phyloP scores from a whole-genome alignment of 2,797 vertebrate species.

The Enteromius argenteus region DNA sequence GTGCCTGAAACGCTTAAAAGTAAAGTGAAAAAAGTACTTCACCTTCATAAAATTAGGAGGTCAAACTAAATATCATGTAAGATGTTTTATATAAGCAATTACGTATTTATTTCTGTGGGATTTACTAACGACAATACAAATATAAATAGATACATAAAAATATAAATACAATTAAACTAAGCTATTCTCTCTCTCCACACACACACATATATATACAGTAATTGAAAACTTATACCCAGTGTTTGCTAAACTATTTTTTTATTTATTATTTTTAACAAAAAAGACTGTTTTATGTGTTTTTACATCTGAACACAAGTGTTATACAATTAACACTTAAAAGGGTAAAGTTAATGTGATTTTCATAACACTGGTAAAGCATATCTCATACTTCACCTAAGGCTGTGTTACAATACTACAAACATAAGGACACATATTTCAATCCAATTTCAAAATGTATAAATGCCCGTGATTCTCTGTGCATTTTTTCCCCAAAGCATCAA shows the following conservation, averaged over 20 bases:
- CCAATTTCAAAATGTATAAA: constrained; percentile 6
- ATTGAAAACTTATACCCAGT: neutral
- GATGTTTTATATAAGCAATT: neutral
- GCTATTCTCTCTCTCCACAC: neutral
- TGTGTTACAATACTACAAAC: constrained; percentile 12
- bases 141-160: neutral
- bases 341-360: neutral
- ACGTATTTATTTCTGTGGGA: neutral
- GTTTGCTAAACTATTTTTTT: constrained; percentile 22
- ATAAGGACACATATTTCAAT: constrained; percentile 20
- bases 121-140: neutral
- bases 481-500: constrained; percentile 1
- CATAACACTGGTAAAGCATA: constrained; percentile 23
- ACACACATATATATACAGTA: neutral
- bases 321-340: neutral
- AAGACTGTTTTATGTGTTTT: neutral
- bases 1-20: neutral
- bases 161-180: neutral
- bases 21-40: too few species aligned
- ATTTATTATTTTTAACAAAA: neutral
- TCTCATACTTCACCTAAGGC: constrained; percentile 17
- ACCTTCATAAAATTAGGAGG: neutral
- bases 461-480: constrained; percentile 11
- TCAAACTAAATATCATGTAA: neutral
- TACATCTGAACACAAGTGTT: constrained; percentile 1